Base-by-base conservation (phyloP, 2,888 invertebrate genomes). In the Arctia plantaginis region DNA sequence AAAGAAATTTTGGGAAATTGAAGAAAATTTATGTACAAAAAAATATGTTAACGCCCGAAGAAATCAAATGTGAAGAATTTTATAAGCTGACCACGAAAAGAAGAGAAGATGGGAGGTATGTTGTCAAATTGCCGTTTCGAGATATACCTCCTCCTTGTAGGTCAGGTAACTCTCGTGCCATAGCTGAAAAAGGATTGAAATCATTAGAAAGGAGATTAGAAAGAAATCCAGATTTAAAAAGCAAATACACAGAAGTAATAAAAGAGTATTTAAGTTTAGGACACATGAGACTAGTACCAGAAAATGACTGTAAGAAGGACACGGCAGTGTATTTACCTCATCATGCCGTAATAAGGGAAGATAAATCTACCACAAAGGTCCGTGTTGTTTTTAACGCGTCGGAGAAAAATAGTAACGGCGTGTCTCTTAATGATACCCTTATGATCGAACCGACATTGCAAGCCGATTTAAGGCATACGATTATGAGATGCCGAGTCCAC, bases 1-100 rank as follows among this genome's bases (percentile, higher is more conserved):
- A 33, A 69, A 12, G 6, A 51, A 55, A 55, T 69, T 69, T 55
- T 69, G 69, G 55, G 69, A 69, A 55, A 55, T 69, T 23, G 69
- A 69, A 33, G 69, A 69, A 12, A 30, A 69, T 13, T 1, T 33
- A 23, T 23, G 4, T 35, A 55, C 51, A 35, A 55, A 51, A 30
- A n/a, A 41, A 33, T 30, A 33, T 55, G 27, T 76, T 67, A 69
- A 78, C 64, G 27, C 44, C 44, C 66, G 82, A 82, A 70, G 80
- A 74, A 27, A 59, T 41, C 35, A 73, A 13, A 73, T 83, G 66
- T 66, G 81, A 69, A 81, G 80, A 66, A 12, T 65, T 33, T n/a
- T 77, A 75, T 65, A 15, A 3, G 13, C 23, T n/a, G 18, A 75
- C 72, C 0, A 77, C 73, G 2, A 66, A 59, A 23, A 64, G 77